phyloP scores from a whole-genome alignment of 1,140 invertebrate genomes.

The Hydropsyche tenuis region DNA sequence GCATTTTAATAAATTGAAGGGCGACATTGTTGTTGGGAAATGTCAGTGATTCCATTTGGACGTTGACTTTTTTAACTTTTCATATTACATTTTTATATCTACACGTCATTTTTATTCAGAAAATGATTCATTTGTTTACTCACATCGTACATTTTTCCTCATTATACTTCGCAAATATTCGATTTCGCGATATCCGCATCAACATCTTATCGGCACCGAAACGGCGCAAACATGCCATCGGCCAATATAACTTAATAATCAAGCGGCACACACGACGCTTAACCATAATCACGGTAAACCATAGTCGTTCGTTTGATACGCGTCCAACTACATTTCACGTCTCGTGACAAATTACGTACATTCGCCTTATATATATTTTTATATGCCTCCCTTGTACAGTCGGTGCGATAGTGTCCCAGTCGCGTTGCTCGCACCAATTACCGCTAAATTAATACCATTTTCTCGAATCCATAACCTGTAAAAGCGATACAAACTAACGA shows the following conservation, averaged over 20 bases:
- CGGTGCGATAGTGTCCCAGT: constrained; percentile 3
- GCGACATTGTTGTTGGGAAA: neutral
- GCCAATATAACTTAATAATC: constrained; percentile 46
- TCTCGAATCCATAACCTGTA: constrained; percentile 38
- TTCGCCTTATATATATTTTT: constrained; percentile 24
- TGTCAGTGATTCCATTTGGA: neutral
- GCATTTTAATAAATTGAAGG: constrained; percentile 8
- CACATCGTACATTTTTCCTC: too few relatives aligned
- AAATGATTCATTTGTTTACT: too few relatives aligned
- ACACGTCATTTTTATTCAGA: too few relatives aligned
- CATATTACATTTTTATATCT: too few relatives aligned
- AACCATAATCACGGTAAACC: too few relatives aligned
- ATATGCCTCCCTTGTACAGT: neutral
- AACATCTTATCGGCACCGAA: neutral
- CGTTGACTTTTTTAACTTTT: too few relatives aligned
- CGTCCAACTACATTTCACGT: constrained; percentile 27
- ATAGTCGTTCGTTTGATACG: constrained; percentile 1
- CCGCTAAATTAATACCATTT: constrained; percentile 44
- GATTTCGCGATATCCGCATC: too few relatives aligned
- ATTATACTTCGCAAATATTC: neutral
- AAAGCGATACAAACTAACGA: constrained; percentile 33
- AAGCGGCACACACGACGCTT: too few relatives aligned
- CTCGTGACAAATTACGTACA: constrained; percentile 46
- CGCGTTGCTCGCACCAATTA: constrained; percentile 43
- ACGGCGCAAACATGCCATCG: constrained; percentile 40